Base-by-base conservation (phyloP, 2,888 invertebrate genomes). In the Synanthedon andrenaeformis region DNA sequence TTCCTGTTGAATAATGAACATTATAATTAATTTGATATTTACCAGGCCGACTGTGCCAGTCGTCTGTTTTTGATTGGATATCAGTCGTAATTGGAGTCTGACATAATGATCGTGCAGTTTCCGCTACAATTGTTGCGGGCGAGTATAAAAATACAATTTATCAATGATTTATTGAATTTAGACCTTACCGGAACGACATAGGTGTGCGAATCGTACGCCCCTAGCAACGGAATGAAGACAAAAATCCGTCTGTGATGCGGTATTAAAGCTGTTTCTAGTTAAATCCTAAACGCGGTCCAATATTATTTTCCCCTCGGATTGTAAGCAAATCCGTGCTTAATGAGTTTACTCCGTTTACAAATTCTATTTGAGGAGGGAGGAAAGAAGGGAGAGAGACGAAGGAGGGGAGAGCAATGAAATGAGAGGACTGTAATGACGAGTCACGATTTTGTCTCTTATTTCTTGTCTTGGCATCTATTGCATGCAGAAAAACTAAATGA, bases 261-360 rank as follows among this genome's bases (percentile, higher is more conserved):
- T 61, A 59, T 63, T 58, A 59, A 57, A 54, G 17, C 52, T 11
- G 42, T 45, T 35, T 45, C 45, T 51, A 54, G 54, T 51, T 54
- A 53, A 53, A 56, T 56, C 56, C 56, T 64, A 66, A 67, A 58
- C 60, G 56, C 55, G 67, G 62, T 63, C 62, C 60, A 56, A 70
- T 70, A 70, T 72, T 64, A 68, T 68, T 66, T 63, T 59, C 54
- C 59, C 58, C 62, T 60, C 51, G 59, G 61, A 64, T 62, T 57
- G 62, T 59, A 63, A 63, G 64, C 64, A 70, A 69, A 70, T 71
- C 69, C 61, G 61, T 56, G 57, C 57, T 63, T 73, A 73, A 73
- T 67, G 70, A 72, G 72, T 70, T 73, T 69, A 70, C 67, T 68
- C 61, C 64, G 59, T 57, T 63, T 63, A 64, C 67, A 69, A 71